phyloP scores from a whole-genome alignment of 2,113 vertebrate genomes.

The Peromyscus californicus region DNA sequence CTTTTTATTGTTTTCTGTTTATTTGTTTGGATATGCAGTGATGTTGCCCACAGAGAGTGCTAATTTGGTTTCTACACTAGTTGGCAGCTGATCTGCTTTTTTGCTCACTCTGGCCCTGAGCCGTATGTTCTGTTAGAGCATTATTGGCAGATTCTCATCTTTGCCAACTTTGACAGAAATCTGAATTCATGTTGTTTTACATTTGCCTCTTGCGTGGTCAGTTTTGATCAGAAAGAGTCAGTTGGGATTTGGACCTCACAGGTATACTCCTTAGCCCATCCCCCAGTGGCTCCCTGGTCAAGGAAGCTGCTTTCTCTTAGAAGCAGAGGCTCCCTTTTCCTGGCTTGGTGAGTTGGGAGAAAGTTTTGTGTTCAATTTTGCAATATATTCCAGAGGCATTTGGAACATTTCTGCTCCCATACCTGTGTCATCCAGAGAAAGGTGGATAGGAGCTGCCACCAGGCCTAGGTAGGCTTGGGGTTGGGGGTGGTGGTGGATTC shows the following conservation, averaged over 20 bases:
- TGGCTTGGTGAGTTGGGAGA: neutral
- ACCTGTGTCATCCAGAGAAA: neutral
- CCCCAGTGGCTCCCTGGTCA: neutral
- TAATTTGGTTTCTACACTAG: neutral
- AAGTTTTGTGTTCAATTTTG: neutral
- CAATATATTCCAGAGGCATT: neutral
- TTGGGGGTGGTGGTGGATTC: neutral
- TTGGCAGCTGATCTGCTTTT: neutral
- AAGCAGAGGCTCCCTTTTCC: neutral
- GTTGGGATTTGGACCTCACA: neutral
- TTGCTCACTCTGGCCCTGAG: neutral
- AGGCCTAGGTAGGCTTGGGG: neutral
- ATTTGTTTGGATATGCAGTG: neutral
- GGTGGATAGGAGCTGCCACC: neutral
- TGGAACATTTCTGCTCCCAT: neutral
- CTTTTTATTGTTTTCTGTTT: neutral
- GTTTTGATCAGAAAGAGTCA: neutral
- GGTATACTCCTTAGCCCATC: accelerated
- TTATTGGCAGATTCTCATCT: neutral
- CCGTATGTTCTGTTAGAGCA: neutral
- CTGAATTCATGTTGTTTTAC: neutral
- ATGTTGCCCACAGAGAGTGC: neutral
- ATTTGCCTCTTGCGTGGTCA: neutral
- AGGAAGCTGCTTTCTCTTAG: neutral
- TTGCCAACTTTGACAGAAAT: neutral